Evolutionary conservation across 2,888 invertebrate genomes (phyloP), one percentile per base, ranked within the genome.

Genomic region (Lasioglossum oenotherae): DNA sequence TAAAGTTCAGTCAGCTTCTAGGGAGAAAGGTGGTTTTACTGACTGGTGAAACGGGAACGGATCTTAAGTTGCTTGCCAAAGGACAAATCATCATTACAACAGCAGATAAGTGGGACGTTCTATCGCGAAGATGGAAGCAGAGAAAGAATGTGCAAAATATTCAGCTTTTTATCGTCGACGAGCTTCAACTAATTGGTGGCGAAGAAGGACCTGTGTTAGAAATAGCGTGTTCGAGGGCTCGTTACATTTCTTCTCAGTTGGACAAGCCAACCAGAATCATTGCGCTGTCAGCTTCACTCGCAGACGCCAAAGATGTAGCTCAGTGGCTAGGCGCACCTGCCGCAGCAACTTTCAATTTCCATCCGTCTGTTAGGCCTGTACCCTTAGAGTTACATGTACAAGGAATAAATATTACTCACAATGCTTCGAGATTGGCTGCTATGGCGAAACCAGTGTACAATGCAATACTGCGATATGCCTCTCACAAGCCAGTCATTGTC

Each of bases 361-460:
- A 99, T 94, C 99, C 99, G 0, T 99, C 98, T 93, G 99, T 99
- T 4, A 96, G 99, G 1, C 99, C 99, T 0, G 96, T 99, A 64
- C 99, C 99, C 0, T 95, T 99, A 35, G 99, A 99, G 94, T 96
- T 99, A 73, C 99, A 99, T 93, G 99, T 99, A 81, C 95, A 98
- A 97, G 99, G 99, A 27, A 98, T 99, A 95, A 99, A 99, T 96
- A 98, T 99, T 69, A 99, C 99, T 0, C 99, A 99, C 96, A 99
- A 99, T 94, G 98, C 98, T 0, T 98, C 99, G 0, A 97, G 99
- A 19, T 96, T 99, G 49, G 98, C 99, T 0, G 98, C 99, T 0
- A 99, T 99, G 99, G 98, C 98, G 0, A 99, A 99, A 94, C 99
- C 99, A 0, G 98, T 99, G 0, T 99, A 99, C 96, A 99, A 99